Base-by-base conservation (phyloP, 53 echinoderm and acorn worm species). In the Holothuria scabra region DNA sequence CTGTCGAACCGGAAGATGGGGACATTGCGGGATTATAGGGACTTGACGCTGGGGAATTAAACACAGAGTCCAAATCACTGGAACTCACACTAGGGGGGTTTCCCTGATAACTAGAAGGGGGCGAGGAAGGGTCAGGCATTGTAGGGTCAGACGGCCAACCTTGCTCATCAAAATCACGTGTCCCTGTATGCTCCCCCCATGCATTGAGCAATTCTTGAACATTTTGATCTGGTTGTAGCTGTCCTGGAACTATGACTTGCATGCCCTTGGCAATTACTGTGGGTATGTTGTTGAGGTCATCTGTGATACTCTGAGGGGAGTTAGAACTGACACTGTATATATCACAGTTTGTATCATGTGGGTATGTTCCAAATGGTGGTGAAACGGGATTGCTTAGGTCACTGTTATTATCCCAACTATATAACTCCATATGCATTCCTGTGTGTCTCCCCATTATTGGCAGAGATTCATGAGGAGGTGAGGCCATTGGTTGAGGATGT, bases 11-110 rank as follows among this genome's bases (percentile, higher is more conserved):
- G 4, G 72, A 72, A 16, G 72, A 44, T 26, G 72, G 72, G 44
- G 72, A 72, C 72, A 72, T 44, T 26, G 44, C 46, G 12, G 46
- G 21, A 46, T 72, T 72, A 72, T 69, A 72, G 12, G 72, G 72
- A 44, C 72, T 72, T 22, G 72, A 52, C 14, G 52, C 52, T 16
- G 52, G 46, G 2, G 72, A 46, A 25, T 48, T 48, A 72, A 72
- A 72, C 6, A 72, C 72, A 8, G 72, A 72, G 28, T 72, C 72
- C 44, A 72, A 12, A 13, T 72, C 72, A 44, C 37, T 22, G 21
- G 72, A 72, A 46, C 72, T 72, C 46, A 72, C 72, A 46, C 72
- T 72, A 22, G 72, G 72, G 34, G 72, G 72, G 46, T 72, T 72
- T 22, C 72, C 72, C 31, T 72, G 72, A 48, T 37, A 34, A 69